Conservation (phyloP, 2,888 invertebrate species). For the Cephonodes hylas region DNA sequence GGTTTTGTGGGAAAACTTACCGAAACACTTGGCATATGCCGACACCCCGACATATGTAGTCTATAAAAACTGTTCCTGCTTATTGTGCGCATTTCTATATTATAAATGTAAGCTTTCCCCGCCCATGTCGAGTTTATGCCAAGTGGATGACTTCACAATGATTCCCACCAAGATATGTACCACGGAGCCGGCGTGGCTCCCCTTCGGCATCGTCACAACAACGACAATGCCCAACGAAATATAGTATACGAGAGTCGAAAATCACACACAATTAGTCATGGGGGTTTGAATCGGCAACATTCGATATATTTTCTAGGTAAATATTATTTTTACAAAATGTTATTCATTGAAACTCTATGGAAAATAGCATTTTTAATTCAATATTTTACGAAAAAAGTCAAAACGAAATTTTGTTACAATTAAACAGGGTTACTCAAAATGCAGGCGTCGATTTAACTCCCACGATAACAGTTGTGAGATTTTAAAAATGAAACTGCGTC, state of each 20-base stretch:
- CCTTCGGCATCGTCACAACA: conserved; percentile 22
- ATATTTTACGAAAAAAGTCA: no score
- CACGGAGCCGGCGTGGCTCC: no score
- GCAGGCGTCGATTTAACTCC: not conserved
- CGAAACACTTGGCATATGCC: not conserved
- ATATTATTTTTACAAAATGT: no score
- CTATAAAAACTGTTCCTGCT: not conserved
- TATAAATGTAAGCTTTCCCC: not conserved
- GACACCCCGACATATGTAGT: not conserved
- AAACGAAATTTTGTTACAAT: no score
- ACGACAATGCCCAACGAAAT: conserved; percentile 48
- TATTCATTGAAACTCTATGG: no score
- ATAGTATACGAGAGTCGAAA: conserved; percentile 40
- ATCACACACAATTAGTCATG: not conserved
- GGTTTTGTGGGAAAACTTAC: not conserved
- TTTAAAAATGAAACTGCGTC: not conserved
- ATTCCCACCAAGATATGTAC: not conserved
- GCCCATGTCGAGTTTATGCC: not conserved
- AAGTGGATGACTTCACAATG: not conserved
- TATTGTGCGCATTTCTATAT: not conserved
- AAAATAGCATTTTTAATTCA: no score
- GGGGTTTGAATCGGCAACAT: not conserved
- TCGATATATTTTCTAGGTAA: not conserved
- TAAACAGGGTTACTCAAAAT: not conserved
- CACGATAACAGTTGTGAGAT: not conserved